Percentiles rank a stretch among this genome's conserved stretches.
Conservation (phyloP, 2,888 invertebrate species). For the Drosophila diplacantha region DNA sequence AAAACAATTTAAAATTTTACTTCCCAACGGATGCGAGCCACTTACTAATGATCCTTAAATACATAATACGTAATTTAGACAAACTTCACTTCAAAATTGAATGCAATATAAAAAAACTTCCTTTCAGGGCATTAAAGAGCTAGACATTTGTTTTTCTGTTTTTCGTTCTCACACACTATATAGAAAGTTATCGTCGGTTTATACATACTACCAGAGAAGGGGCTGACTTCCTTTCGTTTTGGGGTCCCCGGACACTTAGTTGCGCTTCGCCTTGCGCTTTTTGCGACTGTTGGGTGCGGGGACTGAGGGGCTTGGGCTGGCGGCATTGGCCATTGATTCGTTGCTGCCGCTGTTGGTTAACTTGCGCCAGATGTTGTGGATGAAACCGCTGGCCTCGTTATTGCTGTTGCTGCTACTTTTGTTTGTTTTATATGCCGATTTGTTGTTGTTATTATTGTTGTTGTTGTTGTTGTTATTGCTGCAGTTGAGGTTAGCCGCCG, state of each 20-base stretch:
- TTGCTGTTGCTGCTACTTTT: slow-evolving; percentile 39
- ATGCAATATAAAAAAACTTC: slow-evolving; percentile 61
- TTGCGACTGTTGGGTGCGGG: slow-evolving; percentile 62
- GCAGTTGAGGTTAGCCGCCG: slow-evolving; percentile 46
- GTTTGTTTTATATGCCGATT: slow-evolving; percentile 49
- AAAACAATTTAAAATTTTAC: slow-evolving; percentile 64
- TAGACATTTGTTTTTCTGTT: slow-evolving; percentile 38
- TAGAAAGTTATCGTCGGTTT: slow-evolving; percentile 44
- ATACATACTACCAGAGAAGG: slow-evolving; percentile 48
- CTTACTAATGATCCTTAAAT: slow-evolving; percentile 51
- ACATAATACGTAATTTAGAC: slow-evolving; percentile 46
- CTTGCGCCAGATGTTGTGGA: slow-evolving; percentile 60
- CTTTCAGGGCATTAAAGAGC: slow-evolving; percentile 54
- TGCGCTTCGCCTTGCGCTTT: slow-evolving; percentile 73
- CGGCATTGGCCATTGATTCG: slow-evolving; percentile 21
- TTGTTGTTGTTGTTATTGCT: slow-evolving; percentile 58
- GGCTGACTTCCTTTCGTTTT: slow-evolving; percentile 10
- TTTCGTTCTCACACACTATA: slow-evolving; percentile 17
- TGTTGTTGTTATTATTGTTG: slow-evolving; percentile 53
- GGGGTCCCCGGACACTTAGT: slow-evolving; percentile 40
- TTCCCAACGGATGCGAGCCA: slow-evolving; percentile 58
- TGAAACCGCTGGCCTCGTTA: slow-evolving; percentile 42
- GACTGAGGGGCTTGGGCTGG: slow-evolving; percentile 19
- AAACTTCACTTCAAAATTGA: slow-evolving; percentile 49
- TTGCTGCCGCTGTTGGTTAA: slow-evolving; percentile 39